Percentiles rank a stretch among this genome's conserved stretches.
These are phyloP conservation scores for Dendroctonus ponderosae DNA, from an alignment of 1,140 invertebrate genomes.

Conservation along the genomic window DNA sequence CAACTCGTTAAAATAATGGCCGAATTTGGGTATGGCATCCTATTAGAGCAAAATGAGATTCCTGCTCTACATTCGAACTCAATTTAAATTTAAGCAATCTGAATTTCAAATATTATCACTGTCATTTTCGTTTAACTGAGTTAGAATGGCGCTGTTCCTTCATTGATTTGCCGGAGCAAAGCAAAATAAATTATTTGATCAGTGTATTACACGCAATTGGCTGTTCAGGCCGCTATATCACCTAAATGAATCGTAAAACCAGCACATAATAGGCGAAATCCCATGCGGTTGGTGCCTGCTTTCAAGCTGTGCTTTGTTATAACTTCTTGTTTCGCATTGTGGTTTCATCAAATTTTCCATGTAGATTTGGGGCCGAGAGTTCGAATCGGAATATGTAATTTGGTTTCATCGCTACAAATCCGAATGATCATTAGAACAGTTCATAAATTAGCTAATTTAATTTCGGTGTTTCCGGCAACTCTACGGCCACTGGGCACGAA, in stretches of 20 bases:
- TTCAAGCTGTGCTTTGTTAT: constrained; percentile 16
- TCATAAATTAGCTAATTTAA: constrained; percentile 28
- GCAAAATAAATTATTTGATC: no score
- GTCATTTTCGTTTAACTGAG: background rate
- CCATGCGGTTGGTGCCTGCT: constrained; percentile 2
- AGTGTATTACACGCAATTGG: no score
- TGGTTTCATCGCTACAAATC: constrained; percentile 18
- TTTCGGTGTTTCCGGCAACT: constrained; percentile 4
- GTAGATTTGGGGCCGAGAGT: background rate
- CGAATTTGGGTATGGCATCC: constrained; percentile 7
- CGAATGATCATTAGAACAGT: constrained; percentile 21
- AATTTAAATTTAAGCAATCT: constrained; percentile 20
- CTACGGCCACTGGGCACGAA: constrained; percentile 15
- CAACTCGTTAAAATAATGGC: constrained; percentile 21
- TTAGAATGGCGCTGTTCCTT: no score
- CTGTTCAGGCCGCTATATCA: background rate
- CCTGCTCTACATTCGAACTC: constrained; percentile 13
- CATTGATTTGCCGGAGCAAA: no score
- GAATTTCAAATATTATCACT: constrained; percentile 10
- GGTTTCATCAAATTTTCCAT: constrained; percentile 8
- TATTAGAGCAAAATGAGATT: constrained; percentile 14
- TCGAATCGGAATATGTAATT: constrained; percentile 20
- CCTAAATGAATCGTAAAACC: constrained; percentile 4
- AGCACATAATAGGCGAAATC: constrained; percentile 3
- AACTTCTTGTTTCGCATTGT: constrained; percentile 27